Percentiles rank a stretch among this genome's conserved stretches.
Conservation (phyloP, 2,113 vertebrate genomes). For the Meles meles region DNA sequence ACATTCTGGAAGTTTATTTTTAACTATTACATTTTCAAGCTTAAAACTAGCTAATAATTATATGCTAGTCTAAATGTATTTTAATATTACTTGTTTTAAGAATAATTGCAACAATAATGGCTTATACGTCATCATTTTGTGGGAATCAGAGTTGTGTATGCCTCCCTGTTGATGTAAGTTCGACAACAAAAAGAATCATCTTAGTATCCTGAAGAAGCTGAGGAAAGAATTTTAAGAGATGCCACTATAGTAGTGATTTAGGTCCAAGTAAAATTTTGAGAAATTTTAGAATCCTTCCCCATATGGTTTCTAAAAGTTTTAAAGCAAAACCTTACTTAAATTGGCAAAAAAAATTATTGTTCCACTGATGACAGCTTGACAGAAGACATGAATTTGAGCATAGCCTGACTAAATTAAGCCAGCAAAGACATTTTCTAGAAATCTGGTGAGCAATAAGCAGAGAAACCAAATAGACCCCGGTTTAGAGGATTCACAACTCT, state of each 20-base stretch:
- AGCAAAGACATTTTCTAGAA: background rate
- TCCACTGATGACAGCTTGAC: background rate
- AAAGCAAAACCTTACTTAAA: background rate
- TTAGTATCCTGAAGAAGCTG: background rate
- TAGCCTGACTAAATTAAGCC: background rate
- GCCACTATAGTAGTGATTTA: background rate
- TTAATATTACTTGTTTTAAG: background rate
- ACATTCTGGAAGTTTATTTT: background rate
- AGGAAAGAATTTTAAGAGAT: background rate
- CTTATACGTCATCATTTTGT: background rate
- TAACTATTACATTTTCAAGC: slow-evolving; percentile 22
- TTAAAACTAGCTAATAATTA: slow-evolving; percentile 50
- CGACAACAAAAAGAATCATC: background rate
- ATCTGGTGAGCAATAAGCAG: slow-evolving; percentile 1
- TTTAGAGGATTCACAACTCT: slow-evolving; percentile 18
- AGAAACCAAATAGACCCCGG: background rate
- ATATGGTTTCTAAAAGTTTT: background rate
- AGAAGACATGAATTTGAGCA: background rate
- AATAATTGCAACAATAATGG: background rate
- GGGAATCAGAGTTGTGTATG: background rate
- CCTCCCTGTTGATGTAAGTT: background rate
- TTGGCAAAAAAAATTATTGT: background rate
- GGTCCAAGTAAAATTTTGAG: background rate
- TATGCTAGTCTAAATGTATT: background rate
- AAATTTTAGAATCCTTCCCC: background rate